A percentile compares a stretch with the other conserved stretches of the same genome.
Conservation (phyloP, 2,797 vertebrate species). For the Silurus lanzhouensis region DNA sequence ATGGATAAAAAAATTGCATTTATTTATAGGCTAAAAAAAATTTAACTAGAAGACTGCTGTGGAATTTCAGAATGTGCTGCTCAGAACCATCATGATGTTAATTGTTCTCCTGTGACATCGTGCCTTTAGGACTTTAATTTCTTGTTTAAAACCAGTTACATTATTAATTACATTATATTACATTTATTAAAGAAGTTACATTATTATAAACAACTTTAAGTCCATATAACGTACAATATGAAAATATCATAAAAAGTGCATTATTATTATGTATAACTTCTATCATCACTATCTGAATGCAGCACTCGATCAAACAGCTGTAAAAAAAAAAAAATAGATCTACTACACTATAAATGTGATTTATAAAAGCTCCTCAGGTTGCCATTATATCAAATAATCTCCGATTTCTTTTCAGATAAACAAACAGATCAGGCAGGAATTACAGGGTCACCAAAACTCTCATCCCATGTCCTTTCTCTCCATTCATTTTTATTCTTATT, state of each 20-base stretch:
- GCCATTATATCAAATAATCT: neutral
- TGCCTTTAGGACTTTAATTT: neutral
- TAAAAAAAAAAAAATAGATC: neutral
- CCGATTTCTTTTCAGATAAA: neutral
- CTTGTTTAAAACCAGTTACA: neutral
- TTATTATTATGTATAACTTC: too few species aligned
- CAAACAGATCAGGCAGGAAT: neutral
- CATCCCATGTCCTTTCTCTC: neutral
- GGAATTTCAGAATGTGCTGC: neutral
- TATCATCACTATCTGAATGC: neutral
- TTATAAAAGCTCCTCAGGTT: neutral
- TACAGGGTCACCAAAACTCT: neutral
- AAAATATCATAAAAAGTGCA: too few species aligned
- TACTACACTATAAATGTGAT: neutral
- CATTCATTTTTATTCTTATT: too few species aligned
- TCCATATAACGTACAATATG: too few species aligned
- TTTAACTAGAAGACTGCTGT: neutral
- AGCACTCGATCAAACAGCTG: neutral
- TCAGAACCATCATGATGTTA: neutral
- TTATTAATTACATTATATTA: too few species aligned
- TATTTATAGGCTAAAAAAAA: neutral
- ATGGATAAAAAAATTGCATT: neutral
- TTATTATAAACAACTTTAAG: neutral
- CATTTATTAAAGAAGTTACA: neutral
- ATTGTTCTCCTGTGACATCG: neutral